Conservation (phyloP, 2,888 invertebrate genomes). For the Xestia xanthographa region DNA sequence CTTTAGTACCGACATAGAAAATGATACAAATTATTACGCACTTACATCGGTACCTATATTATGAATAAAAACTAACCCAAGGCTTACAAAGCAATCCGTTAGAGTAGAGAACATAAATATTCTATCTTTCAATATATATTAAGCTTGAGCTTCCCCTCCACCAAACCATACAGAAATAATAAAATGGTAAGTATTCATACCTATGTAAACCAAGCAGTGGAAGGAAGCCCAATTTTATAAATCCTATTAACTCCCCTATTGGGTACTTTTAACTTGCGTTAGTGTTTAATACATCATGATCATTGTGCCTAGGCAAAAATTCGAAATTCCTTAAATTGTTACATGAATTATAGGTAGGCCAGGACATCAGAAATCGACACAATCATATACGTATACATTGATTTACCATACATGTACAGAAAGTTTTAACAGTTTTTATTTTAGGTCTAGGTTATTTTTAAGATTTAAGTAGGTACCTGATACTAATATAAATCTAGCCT, state of each 20-base stretch:
- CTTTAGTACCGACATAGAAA: conserved; percentile 6
- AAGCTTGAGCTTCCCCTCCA: not conserved
- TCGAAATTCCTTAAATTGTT: not conserved
- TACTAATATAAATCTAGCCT: conserved; percentile 14
- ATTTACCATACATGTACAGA: not conserved
- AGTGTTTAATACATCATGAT: not conserved
- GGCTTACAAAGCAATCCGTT: not conserved
- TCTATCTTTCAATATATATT: not conserved
- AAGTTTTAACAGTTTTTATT: not conserved
- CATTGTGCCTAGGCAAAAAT: not conserved
- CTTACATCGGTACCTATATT: not conserved
- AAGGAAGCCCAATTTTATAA: conserved; percentile 9
- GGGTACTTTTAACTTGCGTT: not conserved
- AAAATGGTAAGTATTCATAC: not conserved
- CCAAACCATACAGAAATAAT: not conserved
- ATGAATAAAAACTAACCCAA: conserved; percentile 5
- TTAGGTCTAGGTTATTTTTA: not conserved
- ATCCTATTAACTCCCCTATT: not conserved
- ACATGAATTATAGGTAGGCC: not conserved
- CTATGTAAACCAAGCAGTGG: not conserved
- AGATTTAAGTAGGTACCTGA: conserved; percentile 25
- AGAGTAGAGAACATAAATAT: not conserved
- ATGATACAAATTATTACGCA: conserved; percentile 9
- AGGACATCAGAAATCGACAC: not conserved
- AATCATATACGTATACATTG: too few species aligned